Conservation (phyloP, 2,888 invertebrate species). For the Synergus gifuensis region DNA sequence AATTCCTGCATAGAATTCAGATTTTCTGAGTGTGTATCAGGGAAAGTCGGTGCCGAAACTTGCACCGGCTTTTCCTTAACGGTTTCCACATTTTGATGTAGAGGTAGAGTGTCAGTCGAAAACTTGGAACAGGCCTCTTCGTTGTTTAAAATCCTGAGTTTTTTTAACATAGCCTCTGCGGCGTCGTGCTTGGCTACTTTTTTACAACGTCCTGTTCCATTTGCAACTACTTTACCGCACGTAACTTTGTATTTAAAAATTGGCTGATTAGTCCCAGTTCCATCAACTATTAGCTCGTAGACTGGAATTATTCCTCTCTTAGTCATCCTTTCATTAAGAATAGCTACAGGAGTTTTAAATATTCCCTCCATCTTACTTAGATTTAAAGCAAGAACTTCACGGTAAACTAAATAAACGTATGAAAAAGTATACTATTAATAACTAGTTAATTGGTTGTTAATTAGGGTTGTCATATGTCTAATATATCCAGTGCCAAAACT, state of each 20-base stretch:
- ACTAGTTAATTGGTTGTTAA: too few species aligned
- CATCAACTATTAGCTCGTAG: constrained; percentile 21
- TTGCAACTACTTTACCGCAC: background rate
- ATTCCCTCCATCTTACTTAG: background rate
- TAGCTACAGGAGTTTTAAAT: background rate
- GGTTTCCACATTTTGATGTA: background rate
- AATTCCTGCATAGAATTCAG: background rate
- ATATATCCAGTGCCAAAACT: too few species aligned
- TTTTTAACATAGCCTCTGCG: background rate
- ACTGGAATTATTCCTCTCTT: constrained; percentile 3
- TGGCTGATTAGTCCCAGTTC: background rate
- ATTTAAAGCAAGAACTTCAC: too few species aligned
- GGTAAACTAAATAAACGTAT: too few species aligned
- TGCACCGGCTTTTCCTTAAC: background rate
- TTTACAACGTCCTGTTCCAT: constrained; percentile 10
- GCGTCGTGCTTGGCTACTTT: constrained; percentile 13
- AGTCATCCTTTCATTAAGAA: constrained; percentile 3
- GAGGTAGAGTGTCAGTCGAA: background rate
- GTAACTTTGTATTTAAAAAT: background rate
- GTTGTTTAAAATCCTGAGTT: background rate
- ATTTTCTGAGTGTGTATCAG: background rate
- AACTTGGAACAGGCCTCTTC: background rate
- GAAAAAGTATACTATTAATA: too few species aligned
- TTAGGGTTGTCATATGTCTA: too few species aligned
- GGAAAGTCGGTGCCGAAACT: too few species aligned